A percentile compares a stretch with the other conserved stretches of the same genome.
Evolutionary conservation across 2,113 vertebrate genomes (phyloP).

Genomic region (Crotalus tigris): DNA sequence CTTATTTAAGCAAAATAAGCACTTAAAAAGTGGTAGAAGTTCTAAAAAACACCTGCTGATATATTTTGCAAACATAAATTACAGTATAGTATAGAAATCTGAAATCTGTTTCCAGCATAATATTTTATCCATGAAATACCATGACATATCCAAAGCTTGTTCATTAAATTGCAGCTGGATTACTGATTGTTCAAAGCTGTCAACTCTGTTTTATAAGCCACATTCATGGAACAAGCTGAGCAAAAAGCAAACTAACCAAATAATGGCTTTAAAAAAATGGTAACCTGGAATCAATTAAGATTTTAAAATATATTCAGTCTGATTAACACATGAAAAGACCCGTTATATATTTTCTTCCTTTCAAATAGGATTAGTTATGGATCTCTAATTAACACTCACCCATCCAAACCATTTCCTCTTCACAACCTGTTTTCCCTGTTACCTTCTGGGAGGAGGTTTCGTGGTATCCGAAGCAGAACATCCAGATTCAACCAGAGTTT

Average conservation of each 20-base stretch:
- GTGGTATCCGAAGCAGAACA: too few relatives aligned
- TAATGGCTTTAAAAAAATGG: neutral
- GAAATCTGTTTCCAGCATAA: neutral
- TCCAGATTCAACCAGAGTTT: too few relatives aligned
- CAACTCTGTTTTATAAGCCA: neutral
- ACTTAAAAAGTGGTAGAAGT: neutral
- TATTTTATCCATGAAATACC: neutral
- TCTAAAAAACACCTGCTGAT: neutral
- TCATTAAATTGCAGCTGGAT: neutral
- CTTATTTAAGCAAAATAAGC: neutral
- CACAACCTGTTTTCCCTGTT: neutral
- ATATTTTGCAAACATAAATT: neutral
- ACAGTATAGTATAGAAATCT: too few relatives aligned
- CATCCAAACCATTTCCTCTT: neutral
- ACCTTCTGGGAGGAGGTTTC: too few relatives aligned
- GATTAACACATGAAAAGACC: neutral
- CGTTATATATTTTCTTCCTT: neutral
- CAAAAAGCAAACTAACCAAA: neutral
- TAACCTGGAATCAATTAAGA: neutral
- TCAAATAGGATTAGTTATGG: neutral
- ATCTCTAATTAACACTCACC: neutral
- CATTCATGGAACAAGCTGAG: neutral
- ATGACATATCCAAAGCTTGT: neutral
- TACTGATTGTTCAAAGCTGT: neutral
- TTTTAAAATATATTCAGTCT: neutral